Evolutionary conservation across 2,113 vertebrate genomes (phyloP).

Genomic region (Pyxicephalus adspersus): DNA sequence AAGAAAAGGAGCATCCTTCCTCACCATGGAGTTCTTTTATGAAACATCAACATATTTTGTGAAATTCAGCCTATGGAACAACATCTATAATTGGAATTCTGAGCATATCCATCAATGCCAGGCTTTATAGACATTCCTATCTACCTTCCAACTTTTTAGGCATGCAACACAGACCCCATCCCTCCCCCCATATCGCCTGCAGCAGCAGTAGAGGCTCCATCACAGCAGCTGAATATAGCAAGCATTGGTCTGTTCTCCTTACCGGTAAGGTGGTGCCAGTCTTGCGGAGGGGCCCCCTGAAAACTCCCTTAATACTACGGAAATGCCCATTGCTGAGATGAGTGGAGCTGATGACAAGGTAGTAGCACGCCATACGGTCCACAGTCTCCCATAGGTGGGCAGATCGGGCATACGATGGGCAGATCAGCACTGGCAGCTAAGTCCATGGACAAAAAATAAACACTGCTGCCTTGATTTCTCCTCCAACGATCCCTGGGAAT

Average conservation of each 20-base stretch:
- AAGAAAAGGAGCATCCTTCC: background rate
- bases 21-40: background rate
- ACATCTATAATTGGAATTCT: background rate
- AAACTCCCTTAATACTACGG: slow-evolving; percentile 96
- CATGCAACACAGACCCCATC: background rate
- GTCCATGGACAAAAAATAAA: slow-evolving; percentile 41
- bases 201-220: background rate
- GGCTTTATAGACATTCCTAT: background rate
- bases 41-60: too few relatives aligned
- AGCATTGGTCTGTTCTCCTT: slow-evolving; percentile 63
- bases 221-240: background rate
- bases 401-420: slow-evolving; percentile 41
- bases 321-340: slow-evolving; percentile 98
- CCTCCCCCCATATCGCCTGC: background rate
- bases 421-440: slow-evolving; percentile 57
- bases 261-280: slow-evolving; percentile 86
- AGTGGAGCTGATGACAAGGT: slow-evolving; percentile 98
- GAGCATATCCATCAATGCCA: slow-evolving; percentile 1
- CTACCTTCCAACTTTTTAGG: slow-evolving; percentile 12
- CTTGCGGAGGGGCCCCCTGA: slow-evolving; percentile 92
- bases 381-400: slow-evolving; percentile 64
- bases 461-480: too few relatives aligned
- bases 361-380: slow-evolving; percentile 90
- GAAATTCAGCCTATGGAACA: too few relatives aligned
- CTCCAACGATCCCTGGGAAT: too few relatives aligned